Conservation (phyloP, 2,797 vertebrate genomes). For the Gephyroberyx darwinii region DNA sequence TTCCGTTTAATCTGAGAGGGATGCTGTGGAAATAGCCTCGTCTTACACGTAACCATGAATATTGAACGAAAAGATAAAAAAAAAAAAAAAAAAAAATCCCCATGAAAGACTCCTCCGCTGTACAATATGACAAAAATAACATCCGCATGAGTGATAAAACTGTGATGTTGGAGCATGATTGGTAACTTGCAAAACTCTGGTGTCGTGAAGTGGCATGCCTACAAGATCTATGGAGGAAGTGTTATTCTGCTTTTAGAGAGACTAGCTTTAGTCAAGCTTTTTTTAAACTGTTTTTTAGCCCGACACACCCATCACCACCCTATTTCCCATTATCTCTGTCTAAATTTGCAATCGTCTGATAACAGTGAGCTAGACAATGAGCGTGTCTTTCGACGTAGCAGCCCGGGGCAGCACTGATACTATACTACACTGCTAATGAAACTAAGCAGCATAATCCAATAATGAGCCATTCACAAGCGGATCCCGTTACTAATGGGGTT, state of each 20-base stretch:
- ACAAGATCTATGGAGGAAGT: too few relatives aligned
- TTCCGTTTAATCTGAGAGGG: conserved; percentile 18
- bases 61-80: not conserved
- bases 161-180: not conserved
- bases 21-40: conserved; percentile 9
- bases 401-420: conserved; percentile 22
- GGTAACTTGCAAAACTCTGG: not conserved
- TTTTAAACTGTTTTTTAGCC: not conserved
- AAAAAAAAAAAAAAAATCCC: conserved; percentile 2
- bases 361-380: conserved; percentile 14
- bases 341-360: conserved; percentile 7
- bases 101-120: conserved; percentile 4
- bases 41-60: conserved; percentile 15
- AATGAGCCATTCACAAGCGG: conserved; percentile 50
- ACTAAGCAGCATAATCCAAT: conserved; percentile 52
- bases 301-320: not conserved
- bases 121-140: conserved; percentile 7
- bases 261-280: not conserved
- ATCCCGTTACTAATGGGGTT: conserved; percentile 63
- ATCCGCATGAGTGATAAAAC: not conserved
- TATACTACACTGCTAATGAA: conserved; percentile 50
- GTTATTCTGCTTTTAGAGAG: too few relatives aligned
- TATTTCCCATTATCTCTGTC: conserved; percentile 21
- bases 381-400: conserved; percentile 27
- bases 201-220: not conserved